These are phyloP conservation scores for Aphidius colemani DNA, from an alignment of 2,888 invertebrate species.

Conservation along the genomic window DNA sequence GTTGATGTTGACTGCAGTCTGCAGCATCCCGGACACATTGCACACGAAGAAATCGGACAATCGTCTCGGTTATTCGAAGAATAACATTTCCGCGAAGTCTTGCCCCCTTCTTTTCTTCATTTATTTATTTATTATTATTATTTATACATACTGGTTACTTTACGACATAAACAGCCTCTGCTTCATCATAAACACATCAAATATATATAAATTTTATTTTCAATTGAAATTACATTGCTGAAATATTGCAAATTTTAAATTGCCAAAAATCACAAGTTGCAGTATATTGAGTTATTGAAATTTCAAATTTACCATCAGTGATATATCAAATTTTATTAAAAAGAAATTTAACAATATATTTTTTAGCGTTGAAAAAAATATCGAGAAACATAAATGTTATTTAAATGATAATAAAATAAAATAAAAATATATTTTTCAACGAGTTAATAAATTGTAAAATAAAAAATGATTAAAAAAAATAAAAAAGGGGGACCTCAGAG, in stretches of 20 bases:
- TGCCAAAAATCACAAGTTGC: too few relatives aligned
- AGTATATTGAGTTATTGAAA: too few relatives aligned
- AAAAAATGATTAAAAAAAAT: too few relatives aligned
- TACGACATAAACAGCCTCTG: slow-evolving; percentile 30
- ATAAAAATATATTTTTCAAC: not conserved
- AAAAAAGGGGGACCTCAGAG: not conserved
- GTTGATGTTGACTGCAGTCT: not conserved
- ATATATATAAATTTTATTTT: slow-evolving; percentile 4
- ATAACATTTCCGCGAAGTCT: slow-evolving; percentile 46
- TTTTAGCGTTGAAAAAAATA: too few relatives aligned
- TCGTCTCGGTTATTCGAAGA: slow-evolving; percentile 36
- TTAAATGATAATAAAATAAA: not conserved
- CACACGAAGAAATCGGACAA: slow-evolving; percentile 17
- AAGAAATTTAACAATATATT: too few relatives aligned
- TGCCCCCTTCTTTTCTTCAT: slow-evolving; percentile 34
- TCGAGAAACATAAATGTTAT: not conserved
- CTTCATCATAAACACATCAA: slow-evolving; percentile 21
- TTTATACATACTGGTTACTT: slow-evolving; percentile 21
- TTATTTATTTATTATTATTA: slow-evolving; percentile 35
- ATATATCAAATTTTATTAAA: too few relatives aligned
- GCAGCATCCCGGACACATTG: slow-evolving; percentile 3
- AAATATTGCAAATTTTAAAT: not conserved
- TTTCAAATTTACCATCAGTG: too few relatives aligned
- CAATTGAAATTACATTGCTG: not conserved
- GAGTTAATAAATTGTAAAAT: not conserved